These are phyloP conservation scores for Andrena flavipes DNA, from an alignment of 2,888 invertebrate genomes.

Conservation along the genomic window DNA sequence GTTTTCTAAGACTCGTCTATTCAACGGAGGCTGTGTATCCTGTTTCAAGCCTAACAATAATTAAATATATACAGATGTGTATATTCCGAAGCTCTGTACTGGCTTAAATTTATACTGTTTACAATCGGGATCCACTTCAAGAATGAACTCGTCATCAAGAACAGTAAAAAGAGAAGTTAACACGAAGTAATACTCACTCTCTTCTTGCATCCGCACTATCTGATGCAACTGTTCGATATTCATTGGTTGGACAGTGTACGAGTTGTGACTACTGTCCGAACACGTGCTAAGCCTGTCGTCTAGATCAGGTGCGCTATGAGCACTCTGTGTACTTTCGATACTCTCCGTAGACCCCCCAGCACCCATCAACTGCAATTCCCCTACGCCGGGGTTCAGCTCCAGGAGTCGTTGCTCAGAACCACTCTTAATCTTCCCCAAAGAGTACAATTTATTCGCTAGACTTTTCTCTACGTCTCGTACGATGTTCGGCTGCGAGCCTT, in stretches of 20 bases:
- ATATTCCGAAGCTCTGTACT: too few species aligned
- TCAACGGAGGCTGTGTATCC: slow-evolving; percentile 69
- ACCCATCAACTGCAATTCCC: slow-evolving; percentile 71
- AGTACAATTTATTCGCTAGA: slow-evolving; percentile 68
- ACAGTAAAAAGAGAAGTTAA: background rate
- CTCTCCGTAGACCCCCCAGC: slow-evolving; percentile 81
- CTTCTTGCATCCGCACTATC: slow-evolving; percentile 77
- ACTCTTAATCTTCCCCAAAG: slow-evolving; percentile 76
- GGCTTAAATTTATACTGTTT: too few species aligned
- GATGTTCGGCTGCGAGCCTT: slow-evolving; percentile 77
- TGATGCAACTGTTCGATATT: slow-evolving; percentile 77
- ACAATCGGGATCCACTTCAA: too few species aligned
- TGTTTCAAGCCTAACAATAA: slow-evolving; percentile 68
- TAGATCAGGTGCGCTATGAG: slow-evolving; percentile 82
- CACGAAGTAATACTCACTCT: slow-evolving; percentile 70
- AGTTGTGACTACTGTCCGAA: slow-evolving; percentile 80
- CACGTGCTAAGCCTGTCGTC: slow-evolving; percentile 81
- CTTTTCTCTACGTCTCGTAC: slow-evolving; percentile 69
- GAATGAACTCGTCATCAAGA: background rate
- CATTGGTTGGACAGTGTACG: slow-evolving; percentile 75
- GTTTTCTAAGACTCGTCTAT: slow-evolving; percentile 73
- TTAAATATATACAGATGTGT: background rate
- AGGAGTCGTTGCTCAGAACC: slow-evolving; percentile 79
- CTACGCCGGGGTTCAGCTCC: slow-evolving; percentile 66
- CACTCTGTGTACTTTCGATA: slow-evolving; percentile 82